Percentiles rank a stretch among this genome's conserved stretches.
Evolutionary conservation across 2,113 vertebrate species (phyloP).

Genomic region (Scartelaos histophorus): DNA sequence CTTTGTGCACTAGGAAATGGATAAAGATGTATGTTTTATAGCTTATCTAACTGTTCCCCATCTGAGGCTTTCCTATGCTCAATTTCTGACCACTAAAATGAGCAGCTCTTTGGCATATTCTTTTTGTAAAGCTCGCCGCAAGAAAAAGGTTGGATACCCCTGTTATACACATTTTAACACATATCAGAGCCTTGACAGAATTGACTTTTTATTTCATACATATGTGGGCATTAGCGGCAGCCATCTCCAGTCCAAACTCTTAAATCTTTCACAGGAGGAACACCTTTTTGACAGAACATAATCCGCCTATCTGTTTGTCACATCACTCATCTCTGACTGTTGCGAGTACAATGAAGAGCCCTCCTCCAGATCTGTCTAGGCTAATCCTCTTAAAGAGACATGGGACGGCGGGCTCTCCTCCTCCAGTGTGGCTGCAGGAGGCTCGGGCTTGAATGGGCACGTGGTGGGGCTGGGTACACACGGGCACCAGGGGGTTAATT

Average conservation of each 20-base stretch:
- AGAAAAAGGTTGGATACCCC: no score
- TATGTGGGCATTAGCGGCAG: neutral
- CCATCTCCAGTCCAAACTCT: neutral
- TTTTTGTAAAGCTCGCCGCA: no score
- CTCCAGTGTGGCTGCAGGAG: constrained; percentile 32
- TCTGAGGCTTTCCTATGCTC: no score
- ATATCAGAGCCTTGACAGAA: no score
- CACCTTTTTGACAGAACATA: constrained; percentile 59
- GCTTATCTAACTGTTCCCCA: no score
- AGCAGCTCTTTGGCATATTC: no score
- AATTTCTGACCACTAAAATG: no score
- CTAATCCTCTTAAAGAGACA: constrained; percentile 64
- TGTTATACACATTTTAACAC: no score
- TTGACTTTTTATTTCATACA: no score
- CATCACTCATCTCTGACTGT: constrained; percentile 49
- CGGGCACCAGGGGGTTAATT: constrained; percentile 28
- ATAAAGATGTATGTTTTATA: no score
- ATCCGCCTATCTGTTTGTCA: constrained; percentile 60
- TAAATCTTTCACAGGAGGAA: constrained; percentile 19
- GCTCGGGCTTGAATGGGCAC: constrained; percentile 49
- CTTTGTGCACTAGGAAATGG: no score
- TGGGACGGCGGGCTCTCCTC: constrained; percentile 38
- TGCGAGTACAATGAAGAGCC: constrained; percentile 41
- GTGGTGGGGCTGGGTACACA: constrained; percentile 22
- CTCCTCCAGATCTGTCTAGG: constrained; percentile 42